A percentile compares a stretch with the other conserved stretches of the same genome.
phyloP scores from a whole-genome alignment of 2,113 vertebrate species.

The Platichthys stellatus region DNA sequence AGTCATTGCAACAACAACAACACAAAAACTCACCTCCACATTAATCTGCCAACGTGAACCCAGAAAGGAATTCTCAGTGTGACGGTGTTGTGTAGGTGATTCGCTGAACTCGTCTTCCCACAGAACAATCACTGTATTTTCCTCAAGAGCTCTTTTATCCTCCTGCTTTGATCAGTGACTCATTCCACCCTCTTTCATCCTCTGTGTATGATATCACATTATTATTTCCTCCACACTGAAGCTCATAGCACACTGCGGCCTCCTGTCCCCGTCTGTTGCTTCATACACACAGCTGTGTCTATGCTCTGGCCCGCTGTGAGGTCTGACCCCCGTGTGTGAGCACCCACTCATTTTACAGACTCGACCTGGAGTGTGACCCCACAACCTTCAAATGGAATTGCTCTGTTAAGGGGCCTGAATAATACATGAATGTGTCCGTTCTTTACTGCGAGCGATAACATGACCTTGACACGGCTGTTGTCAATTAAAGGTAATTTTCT shows the following conservation, averaged over 20 bases:
- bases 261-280: constrained; percentile 55
- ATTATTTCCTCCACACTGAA: constrained; percentile 57
- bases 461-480: constrained; percentile 37
- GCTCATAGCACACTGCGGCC: constrained; percentile 30
- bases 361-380: constrained; percentile 53
- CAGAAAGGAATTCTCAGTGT: constrained; percentile 49
- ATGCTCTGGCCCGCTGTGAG: constrained; percentile 22
- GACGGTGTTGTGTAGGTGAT: constrained; percentile 52
- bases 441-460: constrained; percentile 46
- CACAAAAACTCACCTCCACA: constrained; percentile 18
- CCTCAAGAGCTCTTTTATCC: constrained; percentile 64
- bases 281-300: constrained; percentile 71
- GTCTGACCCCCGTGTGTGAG: constrained; percentile 30
- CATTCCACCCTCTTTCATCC: constrained; percentile 61
- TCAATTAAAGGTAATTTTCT: constrained; percentile 21
- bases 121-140: constrained; percentile 51
- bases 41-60: constrained; percentile 36
- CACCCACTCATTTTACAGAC: constrained; percentile 49
- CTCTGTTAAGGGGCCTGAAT: constrained; percentile 58
- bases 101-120: constrained; percentile 53
- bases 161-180: constrained; percentile 70
- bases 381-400: constrained; percentile 49
- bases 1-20: neutral
- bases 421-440: constrained; percentile 54
- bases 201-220: constrained; percentile 56